Conservation (phyloP, 2,888 invertebrate genomes). For the Cantharis lateralis region DNA sequence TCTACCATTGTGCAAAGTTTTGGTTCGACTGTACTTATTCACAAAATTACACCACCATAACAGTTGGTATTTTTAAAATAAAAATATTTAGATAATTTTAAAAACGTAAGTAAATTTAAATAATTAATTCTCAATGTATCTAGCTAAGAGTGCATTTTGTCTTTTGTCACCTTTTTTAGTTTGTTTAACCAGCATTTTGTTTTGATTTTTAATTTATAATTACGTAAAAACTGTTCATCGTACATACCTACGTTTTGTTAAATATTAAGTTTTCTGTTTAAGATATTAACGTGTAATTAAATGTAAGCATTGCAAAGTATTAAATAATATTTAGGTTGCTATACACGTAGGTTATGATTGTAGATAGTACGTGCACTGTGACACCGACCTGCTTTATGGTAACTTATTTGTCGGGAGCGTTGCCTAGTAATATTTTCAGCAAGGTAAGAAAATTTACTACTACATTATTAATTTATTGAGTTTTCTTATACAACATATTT, state of each 20-base stretch:
- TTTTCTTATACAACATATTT: background rate
- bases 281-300: background rate
- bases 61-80: background rate
- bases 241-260: background rate
- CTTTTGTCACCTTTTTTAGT: background rate
- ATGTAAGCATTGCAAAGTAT: background rate
- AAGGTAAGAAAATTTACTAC: background rate
- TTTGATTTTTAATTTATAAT: background rate
- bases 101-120: background rate
- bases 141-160: background rate
- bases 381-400: background rate
- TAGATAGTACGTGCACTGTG: background rate
- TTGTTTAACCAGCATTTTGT: background rate
- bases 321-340: background rate
- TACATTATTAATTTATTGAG: background rate
- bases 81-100: background rate
- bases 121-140: background rate
- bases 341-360: background rate
- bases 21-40: background rate
- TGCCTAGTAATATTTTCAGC: background rate
- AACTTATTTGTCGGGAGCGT: background rate
- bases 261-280: background rate
- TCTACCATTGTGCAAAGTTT: background rate
- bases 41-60: background rate
- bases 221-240: background rate